phyloP scores from a whole-genome alignment of 2,797 vertebrate genomes.

The Helarctos malayanus region DNA sequence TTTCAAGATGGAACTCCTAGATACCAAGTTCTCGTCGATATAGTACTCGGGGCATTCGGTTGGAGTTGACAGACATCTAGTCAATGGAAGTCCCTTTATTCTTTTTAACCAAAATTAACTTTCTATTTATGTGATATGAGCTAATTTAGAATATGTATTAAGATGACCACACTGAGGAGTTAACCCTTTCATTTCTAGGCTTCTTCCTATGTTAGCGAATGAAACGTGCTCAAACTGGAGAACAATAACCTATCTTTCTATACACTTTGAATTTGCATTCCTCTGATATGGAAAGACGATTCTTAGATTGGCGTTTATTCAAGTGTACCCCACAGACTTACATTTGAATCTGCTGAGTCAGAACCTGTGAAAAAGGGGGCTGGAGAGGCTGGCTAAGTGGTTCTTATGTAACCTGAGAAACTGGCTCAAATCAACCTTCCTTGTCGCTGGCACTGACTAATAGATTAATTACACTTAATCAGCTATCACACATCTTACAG shows the following conservation, averaged over 20 bases:
- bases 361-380: not conserved
- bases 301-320: not conserved
- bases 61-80: constrained; percentile 1
- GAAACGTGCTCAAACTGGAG: not conserved
- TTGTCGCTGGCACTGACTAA: not conserved
- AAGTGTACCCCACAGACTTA: not conserved
- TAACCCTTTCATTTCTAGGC: not conserved
- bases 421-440: not conserved
- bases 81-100: not conserved
- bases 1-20: not conserved
- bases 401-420: not conserved
- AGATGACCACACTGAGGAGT: not conserved
- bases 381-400: not conserved
- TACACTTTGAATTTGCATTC: not conserved
- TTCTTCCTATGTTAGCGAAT: not conserved
- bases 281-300: not conserved
- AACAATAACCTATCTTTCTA: not conserved
- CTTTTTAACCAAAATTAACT: not conserved
- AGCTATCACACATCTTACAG: not conserved
- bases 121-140: constrained; percentile 1
- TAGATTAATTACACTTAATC: not conserved
- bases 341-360: not conserved
- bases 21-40: not conserved
- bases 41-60: not conserved
- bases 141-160: constrained; percentile 8